phyloP scores from a whole-genome alignment of 2,113 vertebrate genomes.

The Talpa occidentalis region DNA sequence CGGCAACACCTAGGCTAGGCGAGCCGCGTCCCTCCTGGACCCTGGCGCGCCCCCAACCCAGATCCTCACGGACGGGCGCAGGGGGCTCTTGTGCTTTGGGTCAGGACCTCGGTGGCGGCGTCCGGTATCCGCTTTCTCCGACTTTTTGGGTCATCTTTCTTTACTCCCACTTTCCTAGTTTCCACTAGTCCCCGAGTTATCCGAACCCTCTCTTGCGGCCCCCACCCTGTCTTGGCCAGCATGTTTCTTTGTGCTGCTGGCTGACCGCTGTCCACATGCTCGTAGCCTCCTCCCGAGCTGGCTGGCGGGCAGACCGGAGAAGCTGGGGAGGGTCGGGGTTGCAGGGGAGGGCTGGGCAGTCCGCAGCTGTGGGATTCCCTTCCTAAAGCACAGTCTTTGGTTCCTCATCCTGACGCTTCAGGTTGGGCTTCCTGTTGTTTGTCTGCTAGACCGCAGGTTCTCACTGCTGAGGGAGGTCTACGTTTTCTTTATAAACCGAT shows the following conservation, averaged over 20 bases:
- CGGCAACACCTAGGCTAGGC: neutral
- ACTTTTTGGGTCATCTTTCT: neutral
- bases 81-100: neutral
- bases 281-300: neutral
- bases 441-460: neutral
- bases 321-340: too few relatives aligned
- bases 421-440: constrained; percentile 51
- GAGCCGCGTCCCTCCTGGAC: neutral
- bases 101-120: accelerated
- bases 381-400: neutral
- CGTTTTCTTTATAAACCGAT: neutral
- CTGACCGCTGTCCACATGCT: neutral
- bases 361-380: neutral
- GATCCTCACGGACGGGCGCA: neutral
- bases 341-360: neutral
- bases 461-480: neutral
- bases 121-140: neutral
- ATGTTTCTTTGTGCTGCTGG: neutral
- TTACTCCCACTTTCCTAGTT: neutral
- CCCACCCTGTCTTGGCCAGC: neutral
- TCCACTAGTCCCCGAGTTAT: neutral
- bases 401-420: neutral
- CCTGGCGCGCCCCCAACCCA: neutral
- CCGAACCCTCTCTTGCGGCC: neutral
- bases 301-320: neutral